Evolutionary conservation across 1,140 invertebrate species (phyloP).

Genomic region (Phocides pigmalion): DNA sequence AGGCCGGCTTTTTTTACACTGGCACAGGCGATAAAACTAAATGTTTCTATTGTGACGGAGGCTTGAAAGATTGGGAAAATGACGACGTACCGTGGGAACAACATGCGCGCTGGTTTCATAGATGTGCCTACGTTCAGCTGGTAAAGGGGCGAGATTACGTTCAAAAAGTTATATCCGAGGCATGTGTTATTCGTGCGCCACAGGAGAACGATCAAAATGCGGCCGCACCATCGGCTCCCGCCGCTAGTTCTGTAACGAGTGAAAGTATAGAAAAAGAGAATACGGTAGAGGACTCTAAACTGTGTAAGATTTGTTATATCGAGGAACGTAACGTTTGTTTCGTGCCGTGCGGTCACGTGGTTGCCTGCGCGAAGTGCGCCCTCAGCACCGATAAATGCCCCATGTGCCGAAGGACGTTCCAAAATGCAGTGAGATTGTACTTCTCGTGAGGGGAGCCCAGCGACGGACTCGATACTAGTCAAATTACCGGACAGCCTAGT

Average conservation of each 20-base stretch:
- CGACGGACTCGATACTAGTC: slow-evolving; percentile 65
- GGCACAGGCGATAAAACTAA: slow-evolving; percentile 92
- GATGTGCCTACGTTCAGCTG: slow-evolving; percentile 90
- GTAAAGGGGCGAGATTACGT: slow-evolving; percentile 90
- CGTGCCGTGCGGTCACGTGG: slow-evolving; percentile 93
- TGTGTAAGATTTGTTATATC: slow-evolving; percentile 88
- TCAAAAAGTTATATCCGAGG: slow-evolving; percentile 65
- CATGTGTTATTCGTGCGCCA: slow-evolving; percentile 47
- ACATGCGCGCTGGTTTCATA: slow-evolving; percentile 93
- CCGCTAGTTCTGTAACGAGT: slow-evolving; percentile 25
- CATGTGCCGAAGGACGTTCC: slow-evolving; percentile 90
- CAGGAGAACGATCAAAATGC: slow-evolving; percentile 46
- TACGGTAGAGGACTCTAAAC: slow-evolving; percentile 70
- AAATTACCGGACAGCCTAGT: slow-evolving; percentile 49
- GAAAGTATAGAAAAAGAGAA: slow-evolving; percentile 45
- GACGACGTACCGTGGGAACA: slow-evolving; percentile 94
- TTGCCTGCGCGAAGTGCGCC: slow-evolving; percentile 94
- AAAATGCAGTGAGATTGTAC: slow-evolving; percentile 74
- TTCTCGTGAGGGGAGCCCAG: slow-evolving; percentile 68
- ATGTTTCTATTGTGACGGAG: slow-evolving; percentile 94
- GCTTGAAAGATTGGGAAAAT: slow-evolving; percentile 94
- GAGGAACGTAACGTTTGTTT: slow-evolving; percentile 94
- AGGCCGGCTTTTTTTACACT: slow-evolving; percentile 96
- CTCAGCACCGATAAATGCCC: slow-evolving; percentile 88
- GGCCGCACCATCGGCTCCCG: slow-evolving; percentile 28